Base-by-base conservation (phyloP, 2,888 invertebrate species). In the Netelia virgata region DNA sequence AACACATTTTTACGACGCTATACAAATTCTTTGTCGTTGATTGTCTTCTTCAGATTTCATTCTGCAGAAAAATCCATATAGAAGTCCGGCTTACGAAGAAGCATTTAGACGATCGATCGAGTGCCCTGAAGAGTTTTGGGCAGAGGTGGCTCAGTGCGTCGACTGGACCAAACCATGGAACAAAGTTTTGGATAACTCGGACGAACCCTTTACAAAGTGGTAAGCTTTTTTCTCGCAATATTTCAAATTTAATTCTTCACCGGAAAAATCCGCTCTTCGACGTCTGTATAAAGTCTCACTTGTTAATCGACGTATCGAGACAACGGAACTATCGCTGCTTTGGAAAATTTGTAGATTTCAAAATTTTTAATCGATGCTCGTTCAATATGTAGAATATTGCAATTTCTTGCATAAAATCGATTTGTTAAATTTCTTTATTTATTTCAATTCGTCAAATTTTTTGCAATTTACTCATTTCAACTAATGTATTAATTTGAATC, bases 181-280 rank as follows among this genome's bases (percentile, higher is more conserved):
- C 57, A 96, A 95, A 91, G 97, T 98, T 0, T 91, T 98, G 86
- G 98, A 98, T 91, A 96, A 98, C 91, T 96, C 96, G 20, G 96
- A 97, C 88, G 96, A 96, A 69, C 98, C 98, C 0, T 98, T 98
- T 90, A 97, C 98, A 0, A 97, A 97, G 95, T 98, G 98, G 98
- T 98, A 94, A 36, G 36, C 20, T 53, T n/a, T 50, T 16, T 20
- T 36, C 47, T 6, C 11, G 59, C 57, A 0, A 16, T 59, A 36
- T 47, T 59, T 61, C 6, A 20, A 50, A 41, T 6, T 55, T 36
- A 36, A 11, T 10, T 57, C 73, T 5, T 59, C 43, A 53, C 14
- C 72, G 14, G 47, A 47, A 47, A n/a, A 53, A 3, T n/a, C n/a
- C n/a, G n/a, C n/a, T n/a, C n/a, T n/a, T n/a, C n/a, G n/a, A n/a